Percentiles rank a stretch among this genome's conserved stretches.
Conservation (phyloP, 2,113 vertebrate genomes). For the Chionis minor region DNA sequence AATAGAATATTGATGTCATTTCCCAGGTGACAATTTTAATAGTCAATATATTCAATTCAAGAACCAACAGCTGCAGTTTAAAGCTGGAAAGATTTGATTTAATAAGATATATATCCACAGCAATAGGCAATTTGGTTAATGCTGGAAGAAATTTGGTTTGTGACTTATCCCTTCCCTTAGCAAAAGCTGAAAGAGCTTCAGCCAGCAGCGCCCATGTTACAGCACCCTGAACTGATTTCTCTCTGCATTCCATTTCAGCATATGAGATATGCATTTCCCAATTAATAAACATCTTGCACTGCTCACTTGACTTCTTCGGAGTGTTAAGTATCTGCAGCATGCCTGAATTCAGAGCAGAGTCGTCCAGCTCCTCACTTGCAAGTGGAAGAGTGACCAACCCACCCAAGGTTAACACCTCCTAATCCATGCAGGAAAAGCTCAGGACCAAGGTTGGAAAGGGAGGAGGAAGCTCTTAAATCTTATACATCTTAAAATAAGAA, state of each 20-base stretch:
- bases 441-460: neutral
- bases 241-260: neutral
- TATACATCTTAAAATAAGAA: neutral
- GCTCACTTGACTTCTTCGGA: neutral
- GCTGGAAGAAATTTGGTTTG: constrained; percentile 14
- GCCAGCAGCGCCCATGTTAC: neutral
- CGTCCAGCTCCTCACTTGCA: neutral
- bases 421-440: neutral
- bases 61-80: constrained; percentile 42
- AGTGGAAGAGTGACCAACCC: neutral
- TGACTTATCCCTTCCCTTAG: neutral
- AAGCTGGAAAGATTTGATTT: constrained; percentile 22
- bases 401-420: neutral
- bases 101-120: neutral
- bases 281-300: constrained; percentile 25
- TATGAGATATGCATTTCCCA: neutral
- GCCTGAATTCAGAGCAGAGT: neutral
- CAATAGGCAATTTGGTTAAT: constrained; percentile 28
- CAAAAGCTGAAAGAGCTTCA: neutral
- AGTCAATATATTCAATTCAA: constrained; percentile 39
- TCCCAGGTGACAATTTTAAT: constrained; percentile 36
- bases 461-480: neutral
- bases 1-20: constrained; percentile 41
- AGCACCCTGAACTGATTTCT: neutral
- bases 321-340: neutral